These are phyloP conservation scores for Parus major DNA, from an alignment of 2,113 vertebrate species.

Conservation along the genomic window DNA sequence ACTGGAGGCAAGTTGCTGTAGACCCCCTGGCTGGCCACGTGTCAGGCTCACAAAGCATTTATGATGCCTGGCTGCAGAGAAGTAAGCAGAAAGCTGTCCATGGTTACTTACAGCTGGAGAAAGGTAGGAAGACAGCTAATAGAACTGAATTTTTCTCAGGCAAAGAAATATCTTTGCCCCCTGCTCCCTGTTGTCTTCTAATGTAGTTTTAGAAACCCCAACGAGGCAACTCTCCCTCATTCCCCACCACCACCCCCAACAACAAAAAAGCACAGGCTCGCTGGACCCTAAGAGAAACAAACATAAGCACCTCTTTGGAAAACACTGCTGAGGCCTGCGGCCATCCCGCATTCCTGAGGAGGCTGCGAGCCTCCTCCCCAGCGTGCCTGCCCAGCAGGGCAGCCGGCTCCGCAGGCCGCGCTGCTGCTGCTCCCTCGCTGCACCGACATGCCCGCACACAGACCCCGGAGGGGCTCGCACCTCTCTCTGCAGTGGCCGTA, in stretches of 20 bases:
- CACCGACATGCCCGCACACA: neutral
- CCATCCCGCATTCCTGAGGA: constrained; percentile 50
- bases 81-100: neutral
- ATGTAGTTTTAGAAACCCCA: neutral
- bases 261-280: neutral
- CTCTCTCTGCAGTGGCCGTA: neutral
- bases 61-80: neutral
- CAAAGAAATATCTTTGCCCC: neutral
- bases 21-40: neutral
- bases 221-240: neutral
- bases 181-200: neutral
- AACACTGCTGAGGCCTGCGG: constrained; percentile 28
- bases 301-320: constrained; percentile 35
- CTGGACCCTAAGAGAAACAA: constrained; percentile 17
- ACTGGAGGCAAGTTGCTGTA: neutral
- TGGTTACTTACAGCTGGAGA: neutral
- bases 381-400: constrained; percentile 21
- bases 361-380: neutral
- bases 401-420: neutral
- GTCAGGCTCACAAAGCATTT: neutral
- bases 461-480: neutral
- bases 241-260: neutral
- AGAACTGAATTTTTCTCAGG: neutral
- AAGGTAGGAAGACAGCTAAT: neutral
- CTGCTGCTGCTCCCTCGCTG: neutral